Evolutionary conservation across 2,113 vertebrate genomes (phyloP).

Genomic region (Pelecanus crispus): DNA sequence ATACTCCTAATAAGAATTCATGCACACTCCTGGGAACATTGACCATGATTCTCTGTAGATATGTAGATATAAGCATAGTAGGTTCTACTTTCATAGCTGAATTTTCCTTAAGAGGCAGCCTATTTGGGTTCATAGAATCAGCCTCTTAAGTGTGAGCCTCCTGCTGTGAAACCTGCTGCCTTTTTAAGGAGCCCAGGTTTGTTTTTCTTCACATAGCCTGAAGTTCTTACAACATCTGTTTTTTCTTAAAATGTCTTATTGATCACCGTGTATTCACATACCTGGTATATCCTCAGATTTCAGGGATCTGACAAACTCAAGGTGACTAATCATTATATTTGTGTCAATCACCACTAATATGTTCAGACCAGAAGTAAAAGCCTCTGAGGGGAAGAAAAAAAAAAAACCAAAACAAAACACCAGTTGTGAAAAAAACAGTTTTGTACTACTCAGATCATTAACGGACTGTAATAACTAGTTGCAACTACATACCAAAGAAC

Average conservation of each 20-base stretch:
- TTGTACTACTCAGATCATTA: neutral
- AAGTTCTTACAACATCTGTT: neutral
- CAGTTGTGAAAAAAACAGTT: neutral
- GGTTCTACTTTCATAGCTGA: neutral
- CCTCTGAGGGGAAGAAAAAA: neutral
- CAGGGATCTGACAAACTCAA: slow-evolving; percentile 85
- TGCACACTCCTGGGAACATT: neutral
- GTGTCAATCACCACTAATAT: slow-evolving; percentile 89
- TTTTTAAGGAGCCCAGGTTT: neutral
- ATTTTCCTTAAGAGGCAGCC: neutral
- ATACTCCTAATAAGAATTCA: too few species aligned
- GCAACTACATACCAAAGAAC: neutral
- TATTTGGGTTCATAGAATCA: neutral
- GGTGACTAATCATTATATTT: slow-evolving; percentile 91
- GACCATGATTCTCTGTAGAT: neutral
- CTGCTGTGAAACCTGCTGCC: neutral
- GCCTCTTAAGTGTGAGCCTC: neutral
- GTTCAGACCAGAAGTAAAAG: slow-evolving; percentile 67
- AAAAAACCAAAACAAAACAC: neutral
- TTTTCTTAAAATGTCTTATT: neutral
- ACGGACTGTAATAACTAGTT: neutral
- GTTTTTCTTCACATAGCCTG: neutral
- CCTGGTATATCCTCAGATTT: slow-evolving; percentile 81
- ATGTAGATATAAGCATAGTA: neutral
- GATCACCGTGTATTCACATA: slow-evolving; percentile 30